A percentile compares a stretch with the other conserved stretches of the same genome.
These are phyloP conservation scores for Tillus elongatus DNA, from an alignment of 2,888 invertebrate species.

Conservation along the genomic window DNA sequence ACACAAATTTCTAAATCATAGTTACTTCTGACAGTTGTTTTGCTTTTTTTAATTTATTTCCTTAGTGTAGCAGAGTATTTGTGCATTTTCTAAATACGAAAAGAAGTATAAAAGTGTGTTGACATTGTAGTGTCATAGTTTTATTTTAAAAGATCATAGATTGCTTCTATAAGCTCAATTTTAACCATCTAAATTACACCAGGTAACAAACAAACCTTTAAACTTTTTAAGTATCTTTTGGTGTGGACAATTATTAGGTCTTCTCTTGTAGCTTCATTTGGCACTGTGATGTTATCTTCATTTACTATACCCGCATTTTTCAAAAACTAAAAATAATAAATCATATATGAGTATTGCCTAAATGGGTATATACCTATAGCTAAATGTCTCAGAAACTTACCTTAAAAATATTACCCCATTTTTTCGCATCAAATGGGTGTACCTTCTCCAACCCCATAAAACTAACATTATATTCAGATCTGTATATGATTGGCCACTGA, in stretches of 20 bases:
- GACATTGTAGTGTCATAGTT: too few species aligned
- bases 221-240: slow-evolving; percentile 60
- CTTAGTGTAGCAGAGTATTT: too few species aligned
- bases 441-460: slow-evolving; percentile 74
- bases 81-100: too few species aligned
- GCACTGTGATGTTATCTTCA: slow-evolving; percentile 54
- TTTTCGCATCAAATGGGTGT: slow-evolving; percentile 81
- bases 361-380: too few species aligned
- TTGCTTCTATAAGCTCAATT: too few species aligned
- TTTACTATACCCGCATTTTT: slow-evolving; percentile 53
- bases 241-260: slow-evolving; percentile 73
- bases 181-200: too few species aligned
- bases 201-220: slow-evolving; percentile 54
- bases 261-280: slow-evolving; percentile 59
- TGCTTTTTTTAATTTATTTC: too few species aligned
- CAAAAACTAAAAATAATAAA: too few species aligned
- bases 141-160: too few species aligned
- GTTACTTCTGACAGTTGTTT: slow-evolving; percentile 3
- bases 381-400: slow-evolving; percentile 40
- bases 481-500: slow-evolving; percentile 74
- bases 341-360: too few species aligned
- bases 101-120: too few species aligned
- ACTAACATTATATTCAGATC: slow-evolving; percentile 68
- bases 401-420: slow-evolving; percentile 71
- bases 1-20: too few species aligned